Evolutionary conservation across 2,888 invertebrate genomes (phyloP), one percentile per base, ranked within the genome.

Genomic region (Chaetogeoica ovagalla): DNA sequence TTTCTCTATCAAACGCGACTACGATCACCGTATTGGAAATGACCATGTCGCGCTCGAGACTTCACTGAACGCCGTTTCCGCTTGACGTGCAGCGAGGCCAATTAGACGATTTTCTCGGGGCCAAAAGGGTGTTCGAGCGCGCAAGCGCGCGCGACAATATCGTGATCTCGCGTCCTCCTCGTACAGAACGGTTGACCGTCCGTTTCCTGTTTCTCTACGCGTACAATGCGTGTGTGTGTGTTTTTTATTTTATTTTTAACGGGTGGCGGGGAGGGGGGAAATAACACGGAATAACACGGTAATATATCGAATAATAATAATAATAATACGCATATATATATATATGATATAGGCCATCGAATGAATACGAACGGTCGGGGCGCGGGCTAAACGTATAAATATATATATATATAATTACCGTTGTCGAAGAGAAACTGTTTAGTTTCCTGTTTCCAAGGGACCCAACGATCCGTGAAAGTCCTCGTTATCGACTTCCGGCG

Each of bases 401-500:
- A 76, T 19, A 39, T 66, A 68, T 76, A 77, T 52, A 55, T 60
- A 57, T 79, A 79, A 79, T 79, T 79, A 79, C 79, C 79, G 71
- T 30, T 30, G 30, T 79, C 79, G 65, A 79, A 79, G 79, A 63
- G 71, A 79, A 79, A 79, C 70, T 55, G 62, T 70, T 23, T 63
- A 65, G 79, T 63, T 79, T 79, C 79, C 79, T 79, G 79, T 79
- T 70, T 79, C 79, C 79, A 71, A 71, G 79, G 79, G 79, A 71
- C 79, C 63, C 79, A 71, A 63, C 79, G 71, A 79, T 79, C 79
- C 79, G 79, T 79, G 79, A 79, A 79, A 79, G 71, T 79, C 79
- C 71, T 79, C 79, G 79, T 79, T 79, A 79, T 79, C 79, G 79
- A 55, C 79, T 79, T 79, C 79, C 79, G 79, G 79, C 70, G 65